Conservation (phyloP, 2,888 invertebrate genomes). For the Euclidia mi region DNA sequence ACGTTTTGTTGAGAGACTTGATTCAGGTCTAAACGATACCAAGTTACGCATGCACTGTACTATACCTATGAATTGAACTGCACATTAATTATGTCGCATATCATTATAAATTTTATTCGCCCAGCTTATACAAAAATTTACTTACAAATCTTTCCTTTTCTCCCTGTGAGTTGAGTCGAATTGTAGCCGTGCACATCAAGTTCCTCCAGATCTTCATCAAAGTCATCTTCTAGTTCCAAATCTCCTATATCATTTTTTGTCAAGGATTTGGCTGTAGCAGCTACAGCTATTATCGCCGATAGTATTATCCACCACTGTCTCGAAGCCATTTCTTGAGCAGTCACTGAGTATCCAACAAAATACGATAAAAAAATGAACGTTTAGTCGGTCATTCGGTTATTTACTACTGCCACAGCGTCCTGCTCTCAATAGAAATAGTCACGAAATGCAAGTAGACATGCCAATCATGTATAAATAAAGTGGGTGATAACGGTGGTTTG, state of each 20-base stretch:
- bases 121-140: constrained; percentile 20
- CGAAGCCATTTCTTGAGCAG: constrained; percentile 62
- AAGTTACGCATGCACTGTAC: no score
- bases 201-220: constrained; percentile 22
- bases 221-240: constrained; percentile 3
- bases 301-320: constrained; percentile 65
- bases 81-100: no score
- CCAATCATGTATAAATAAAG: constrained; percentile 77
- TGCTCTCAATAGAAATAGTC: constrained; percentile 48
- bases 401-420: constrained; percentile 26
- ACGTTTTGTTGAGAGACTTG: no score
- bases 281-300: constrained; percentile 59
- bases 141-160: constrained; percentile 81
- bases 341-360: constrained; percentile 1
- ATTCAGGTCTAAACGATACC: no score
- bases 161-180: constrained; percentile 49
- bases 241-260: constrained; percentile 38
- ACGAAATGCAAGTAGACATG: constrained; percentile 71
- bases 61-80: no score
- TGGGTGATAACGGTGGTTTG: constrained; percentile 81
- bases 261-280: constrained; percentile 66
- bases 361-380: neutral
- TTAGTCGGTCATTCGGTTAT: constrained; percentile 44
- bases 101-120: no score
- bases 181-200: constrained; percentile 50